These are phyloP conservation scores for Chironomus striatipennis DNA, from an alignment of 1,140 invertebrate species.

Conservation along the genomic window DNA sequence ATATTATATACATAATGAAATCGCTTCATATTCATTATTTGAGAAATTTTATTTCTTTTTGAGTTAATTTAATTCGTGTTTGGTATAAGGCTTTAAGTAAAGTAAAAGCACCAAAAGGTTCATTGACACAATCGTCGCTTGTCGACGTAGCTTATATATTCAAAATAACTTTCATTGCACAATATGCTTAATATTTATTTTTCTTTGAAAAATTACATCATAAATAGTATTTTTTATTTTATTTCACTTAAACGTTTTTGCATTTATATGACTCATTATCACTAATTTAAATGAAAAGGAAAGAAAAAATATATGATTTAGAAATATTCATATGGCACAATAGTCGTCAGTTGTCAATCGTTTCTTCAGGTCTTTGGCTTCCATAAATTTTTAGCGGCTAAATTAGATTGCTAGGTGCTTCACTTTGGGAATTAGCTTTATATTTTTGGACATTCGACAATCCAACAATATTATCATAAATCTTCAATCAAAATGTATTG, in stretches of 20 bases:
- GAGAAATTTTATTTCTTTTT: neutral
- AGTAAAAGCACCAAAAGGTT: neutral
- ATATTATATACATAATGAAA: too few species aligned
- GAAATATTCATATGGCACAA: too few species aligned
- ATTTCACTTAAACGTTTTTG: neutral
- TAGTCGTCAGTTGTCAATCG: too few species aligned
- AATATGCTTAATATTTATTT: neutral
- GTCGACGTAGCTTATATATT: neutral
- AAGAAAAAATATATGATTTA: neutral
- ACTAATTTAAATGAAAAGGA: neutral
- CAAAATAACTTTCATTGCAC: slow-evolving; percentile 7
- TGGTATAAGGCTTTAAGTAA: neutral
- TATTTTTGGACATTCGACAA: too few species aligned
- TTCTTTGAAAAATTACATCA: slow-evolving; percentile 13
- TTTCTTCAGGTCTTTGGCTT: too few species aligned
- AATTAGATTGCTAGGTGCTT: too few species aligned
- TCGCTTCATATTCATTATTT: neutral
- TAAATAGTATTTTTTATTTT: neutral
- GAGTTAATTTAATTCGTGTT: neutral
- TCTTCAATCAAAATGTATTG: too few species aligned
- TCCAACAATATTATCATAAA: too few species aligned
- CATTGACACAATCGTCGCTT: neutral
- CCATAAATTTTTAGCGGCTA: too few species aligned
- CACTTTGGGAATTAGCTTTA: too few species aligned
- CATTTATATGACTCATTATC: neutral